Evolutionary conservation across 2,797 vertebrate species (phyloP), one percentile per base, ranked within the genome.

Genomic region (Alectoris magna): DNA sequence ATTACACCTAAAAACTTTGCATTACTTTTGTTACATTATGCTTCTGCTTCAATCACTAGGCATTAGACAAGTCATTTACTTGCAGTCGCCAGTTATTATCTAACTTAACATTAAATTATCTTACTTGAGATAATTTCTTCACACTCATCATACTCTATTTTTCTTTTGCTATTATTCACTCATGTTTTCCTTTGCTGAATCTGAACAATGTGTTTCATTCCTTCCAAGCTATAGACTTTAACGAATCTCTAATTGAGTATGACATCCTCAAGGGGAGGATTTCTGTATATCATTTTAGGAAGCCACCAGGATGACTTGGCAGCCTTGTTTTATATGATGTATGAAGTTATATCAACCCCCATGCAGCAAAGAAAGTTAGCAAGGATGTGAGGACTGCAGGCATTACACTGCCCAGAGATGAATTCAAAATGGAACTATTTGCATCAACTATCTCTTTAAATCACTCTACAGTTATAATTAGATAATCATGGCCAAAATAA

Each of bases 11-110:
- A 84, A 93, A 95, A 60, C 34, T 64, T 67, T 83, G 11, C 44
- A 46, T 66, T 55, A 34, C 29, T 94, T 94, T 88, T 87, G 68
- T 48, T 86, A 17, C 2, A 17, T 17, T 83, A 62, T 75, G 80
- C 85, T 90, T 82, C 70, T 94, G 51, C 53, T 90, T 93, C 77
- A 78, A 27, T 88, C 82, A 68, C 44, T 67, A 84, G 26, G 21
- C 53, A 85, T 90, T 94, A 91, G 63, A 69, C 38, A 93, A 73
- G 24, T 84, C 78, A 91, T 92, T 92, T 91, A 64, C 64, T 91
- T 93, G 83, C 22, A 70, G 41, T 91, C 91, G 89, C 63, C 31
- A 74, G 60, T 87, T 59, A 87, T 88, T 1, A 34, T 34, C 34
- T 34, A 34, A 34, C 34, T 34, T 34, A 34, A 34, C 34, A 34